Conservation (phyloP, 2,888 invertebrate species). For the Dryomyza anilis region DNA sequence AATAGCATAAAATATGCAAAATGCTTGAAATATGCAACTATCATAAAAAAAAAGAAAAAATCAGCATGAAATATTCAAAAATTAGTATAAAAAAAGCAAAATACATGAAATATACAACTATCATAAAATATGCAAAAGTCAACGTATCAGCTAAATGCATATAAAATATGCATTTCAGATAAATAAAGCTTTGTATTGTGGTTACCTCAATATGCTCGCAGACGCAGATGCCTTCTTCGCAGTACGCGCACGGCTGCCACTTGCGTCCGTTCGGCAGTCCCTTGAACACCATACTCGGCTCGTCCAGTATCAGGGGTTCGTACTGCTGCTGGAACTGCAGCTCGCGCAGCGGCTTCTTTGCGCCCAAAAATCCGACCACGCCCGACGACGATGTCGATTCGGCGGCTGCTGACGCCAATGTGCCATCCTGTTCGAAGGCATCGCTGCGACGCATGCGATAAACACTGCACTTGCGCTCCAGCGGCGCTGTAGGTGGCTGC, state of each 20-base stretch:
- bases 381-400: background rate
- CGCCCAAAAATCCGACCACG: conserved; percentile 37
- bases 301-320: conserved; percentile 56
- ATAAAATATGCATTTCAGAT: background rate
- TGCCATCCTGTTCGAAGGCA: conserved; percentile 46
- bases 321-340: conserved; percentile 54
- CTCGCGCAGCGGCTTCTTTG: conserved; percentile 52
- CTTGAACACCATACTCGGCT: conserved; percentile 56
- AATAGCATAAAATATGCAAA: no score
- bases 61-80: background rate
- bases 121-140: background rate
- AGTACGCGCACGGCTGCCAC: conserved; percentile 57
- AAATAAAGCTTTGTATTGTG: background rate
- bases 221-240: conserved; percentile 60
- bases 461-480: conserved; percentile 61
- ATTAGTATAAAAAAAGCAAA: conserved; percentile 26
- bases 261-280: conserved; percentile 56
- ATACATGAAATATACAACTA: conserved; percentile 9
- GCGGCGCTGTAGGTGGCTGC: conserved; percentile 50
- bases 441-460: conserved; percentile 59
- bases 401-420: conserved; percentile 22
- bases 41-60: background rate
- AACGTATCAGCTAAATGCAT: background rate
- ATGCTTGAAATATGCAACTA: background rate
- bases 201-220: conserved; percentile 62